Evolutionary conservation across 2,797 vertebrate genomes (phyloP), one percentile per base, ranked within the genome.

Genomic region (Bovichtus variegatus): DNA sequence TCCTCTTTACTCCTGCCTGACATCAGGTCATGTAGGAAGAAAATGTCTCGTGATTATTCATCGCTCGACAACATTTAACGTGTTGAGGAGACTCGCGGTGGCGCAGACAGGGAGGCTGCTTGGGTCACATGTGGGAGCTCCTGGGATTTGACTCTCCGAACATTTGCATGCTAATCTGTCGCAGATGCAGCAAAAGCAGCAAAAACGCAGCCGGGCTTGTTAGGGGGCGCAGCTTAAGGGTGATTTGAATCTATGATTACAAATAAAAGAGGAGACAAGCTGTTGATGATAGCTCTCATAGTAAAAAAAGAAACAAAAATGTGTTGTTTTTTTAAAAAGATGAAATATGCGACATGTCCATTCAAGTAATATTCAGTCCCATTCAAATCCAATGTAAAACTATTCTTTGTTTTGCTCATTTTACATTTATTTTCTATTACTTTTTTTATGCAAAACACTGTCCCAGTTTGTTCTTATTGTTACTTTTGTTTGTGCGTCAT

Each of bases 81-180:
- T 25, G 53, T 40, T 19, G 38, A 74, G 40, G 71, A 73, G 51
- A 16, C 18, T 63, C 15, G 4, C 27, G 49, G 25, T 81, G n/a
- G n/a, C 78, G 46, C 83, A 77, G 80, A 83, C 84, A 55, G 73
- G 58, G 82, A 87, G 75, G 66, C 77, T 57, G 77, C 81, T 67
- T 13, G 64, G 86, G 87, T 89, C 27, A 60, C 27, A 58, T 8
- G 83, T 65, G 78, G 89, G 85, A 91, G 83, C 89, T 87, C 86
- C 86, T 81, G 78, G 76, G 82, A 82, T 83, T 81, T 46, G 27
- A 74, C n/a, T 49, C 44, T 15, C 31, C 29, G 46, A 19, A 67
- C 66, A 34, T 74, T 68, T 44, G 29, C 74, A 85, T 81, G 67
- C 51, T 86, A 63, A 86, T 78, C 44, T 74, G 60, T 51, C 51